Percentiles rank a stretch among this genome's conserved stretches.
Conservation (phyloP, 2,888 invertebrate genomes). For the Watsonalla binaria region DNA sequence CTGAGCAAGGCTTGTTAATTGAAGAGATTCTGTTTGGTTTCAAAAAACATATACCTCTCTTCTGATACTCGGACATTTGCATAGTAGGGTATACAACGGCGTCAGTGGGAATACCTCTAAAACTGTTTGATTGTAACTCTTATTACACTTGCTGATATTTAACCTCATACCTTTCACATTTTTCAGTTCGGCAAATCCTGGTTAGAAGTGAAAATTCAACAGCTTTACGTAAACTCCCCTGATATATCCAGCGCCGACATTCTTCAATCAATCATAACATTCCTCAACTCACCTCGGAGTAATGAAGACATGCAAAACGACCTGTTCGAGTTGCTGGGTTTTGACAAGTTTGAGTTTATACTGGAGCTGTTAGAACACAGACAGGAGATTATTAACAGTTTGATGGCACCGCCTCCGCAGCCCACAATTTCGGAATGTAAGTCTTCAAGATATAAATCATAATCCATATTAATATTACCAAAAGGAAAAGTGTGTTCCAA, state of each 20-base stretch:
- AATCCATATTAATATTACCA: too few species aligned
- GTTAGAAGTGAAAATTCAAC: slow-evolving; percentile 75
- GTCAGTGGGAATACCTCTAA: too few species aligned
- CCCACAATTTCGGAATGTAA: slow-evolving; percentile 58
- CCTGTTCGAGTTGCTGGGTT: slow-evolving; percentile 93
- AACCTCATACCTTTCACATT: background rate
- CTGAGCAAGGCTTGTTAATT: too few species aligned
- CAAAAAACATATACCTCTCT: too few species aligned
- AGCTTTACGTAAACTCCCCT: slow-evolving; percentile 60
- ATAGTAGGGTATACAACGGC: too few species aligned
- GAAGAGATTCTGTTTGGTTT: too few species aligned
- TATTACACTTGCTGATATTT: too few species aligned
- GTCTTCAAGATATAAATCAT: slow-evolving; percentile 12
- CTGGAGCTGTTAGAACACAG: slow-evolving; percentile 82
- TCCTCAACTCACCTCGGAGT: slow-evolving; percentile 79
- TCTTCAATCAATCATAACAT: slow-evolving; percentile 75
- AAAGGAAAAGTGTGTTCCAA: too few species aligned
- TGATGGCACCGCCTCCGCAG: slow-evolving; percentile 41
- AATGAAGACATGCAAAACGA: slow-evolving; percentile 88
- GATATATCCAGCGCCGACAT: slow-evolving; percentile 80
- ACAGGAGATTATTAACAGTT: slow-evolving; percentile 68
- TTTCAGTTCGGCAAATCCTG: slow-evolving; percentile 76
- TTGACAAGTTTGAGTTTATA: slow-evolving; percentile 89
- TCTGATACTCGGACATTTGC: too few species aligned
- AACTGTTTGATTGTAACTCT: too few species aligned